Conservation (phyloP, 2,888 invertebrate species). For the Aromia moschata region DNA sequence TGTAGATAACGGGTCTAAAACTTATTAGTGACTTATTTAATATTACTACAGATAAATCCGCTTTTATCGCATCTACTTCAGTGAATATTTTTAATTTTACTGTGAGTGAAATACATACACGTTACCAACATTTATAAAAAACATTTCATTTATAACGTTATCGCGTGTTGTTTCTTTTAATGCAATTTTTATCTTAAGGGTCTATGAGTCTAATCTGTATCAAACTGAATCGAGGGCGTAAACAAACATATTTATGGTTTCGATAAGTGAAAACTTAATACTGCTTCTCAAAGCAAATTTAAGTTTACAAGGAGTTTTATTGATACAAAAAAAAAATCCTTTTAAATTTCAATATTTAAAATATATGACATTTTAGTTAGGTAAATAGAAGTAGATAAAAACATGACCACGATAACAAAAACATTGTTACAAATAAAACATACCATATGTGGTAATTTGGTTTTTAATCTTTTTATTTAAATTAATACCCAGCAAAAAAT, state of each 20-base stretch:
- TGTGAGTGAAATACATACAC: slow-evolving; percentile 1
- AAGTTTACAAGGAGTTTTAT: no score
- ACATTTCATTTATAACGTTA: slow-evolving; percentile 19
- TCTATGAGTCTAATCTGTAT: neutral
- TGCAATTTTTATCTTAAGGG: slow-evolving; percentile 15
- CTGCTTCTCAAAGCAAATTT: no score
- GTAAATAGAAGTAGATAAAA: no score
- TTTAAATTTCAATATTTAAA: no score
- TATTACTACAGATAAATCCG: slow-evolving; percentile 19
- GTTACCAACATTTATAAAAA: slow-evolving; percentile 19
- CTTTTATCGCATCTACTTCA: slow-evolving; percentile 15
- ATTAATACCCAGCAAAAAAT: no score
- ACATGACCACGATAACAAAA: no score
- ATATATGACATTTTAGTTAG: no score
- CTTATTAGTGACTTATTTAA: slow-evolving; percentile 24
- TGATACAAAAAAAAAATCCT: no score
- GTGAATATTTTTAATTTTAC: slow-evolving; percentile 11
- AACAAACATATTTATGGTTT: slow-evolving; percentile 13
- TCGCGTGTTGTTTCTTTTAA: slow-evolving; percentile 16
- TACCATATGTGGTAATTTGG: no score
- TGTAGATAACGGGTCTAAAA: slow-evolving; percentile 22
- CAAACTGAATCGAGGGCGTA: slow-evolving; percentile 6
- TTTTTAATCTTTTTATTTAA: no score
- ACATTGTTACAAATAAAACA: no score
- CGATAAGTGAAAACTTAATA: slow-evolving; percentile 1